Evolutionary conservation across 2,113 vertebrate genomes (phyloP).

Genomic region (Platycercus adscitus): DNA sequence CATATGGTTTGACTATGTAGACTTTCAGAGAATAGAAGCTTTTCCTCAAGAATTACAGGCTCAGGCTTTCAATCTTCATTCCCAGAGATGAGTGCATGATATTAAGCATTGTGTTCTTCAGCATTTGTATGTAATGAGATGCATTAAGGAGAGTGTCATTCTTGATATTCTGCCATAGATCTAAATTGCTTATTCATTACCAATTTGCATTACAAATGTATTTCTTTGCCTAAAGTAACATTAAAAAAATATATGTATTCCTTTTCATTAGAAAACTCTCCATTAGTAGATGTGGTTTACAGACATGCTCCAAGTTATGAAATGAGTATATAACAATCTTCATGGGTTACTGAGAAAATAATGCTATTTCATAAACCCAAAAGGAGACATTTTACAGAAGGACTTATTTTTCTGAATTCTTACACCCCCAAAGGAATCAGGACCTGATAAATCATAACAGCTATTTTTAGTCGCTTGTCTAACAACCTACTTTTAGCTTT

Average conservation of each 20-base stretch:
- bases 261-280: background rate
- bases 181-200: constrained; percentile 48
- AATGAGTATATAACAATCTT: background rate
- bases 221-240: constrained; percentile 54
- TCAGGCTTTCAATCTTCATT: constrained; percentile 45
- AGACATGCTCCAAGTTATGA: constrained; percentile 10
- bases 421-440: constrained; percentile 21
- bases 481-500: constrained; percentile 39
- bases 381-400: constrained; percentile 41
- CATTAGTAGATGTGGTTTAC: background rate
- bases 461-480: constrained; percentile 51
- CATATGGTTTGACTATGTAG: constrained; percentile 28
- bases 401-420: constrained; percentile 22
- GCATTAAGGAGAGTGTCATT: constrained; percentile 53
- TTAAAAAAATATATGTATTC: constrained; percentile 27
- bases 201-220: constrained; percentile 57
- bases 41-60: constrained; percentile 26
- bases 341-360: background rate
- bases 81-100: constrained; percentile 7
- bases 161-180: constrained; percentile 49
- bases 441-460: constrained; percentile 31
- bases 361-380: background rate
- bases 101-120: constrained; percentile 47
- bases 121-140: constrained; percentile 56
- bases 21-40: constrained; percentile 24